Conservation (phyloP, 2,888 invertebrate species). For the Eupelmus urozonus region DNA sequence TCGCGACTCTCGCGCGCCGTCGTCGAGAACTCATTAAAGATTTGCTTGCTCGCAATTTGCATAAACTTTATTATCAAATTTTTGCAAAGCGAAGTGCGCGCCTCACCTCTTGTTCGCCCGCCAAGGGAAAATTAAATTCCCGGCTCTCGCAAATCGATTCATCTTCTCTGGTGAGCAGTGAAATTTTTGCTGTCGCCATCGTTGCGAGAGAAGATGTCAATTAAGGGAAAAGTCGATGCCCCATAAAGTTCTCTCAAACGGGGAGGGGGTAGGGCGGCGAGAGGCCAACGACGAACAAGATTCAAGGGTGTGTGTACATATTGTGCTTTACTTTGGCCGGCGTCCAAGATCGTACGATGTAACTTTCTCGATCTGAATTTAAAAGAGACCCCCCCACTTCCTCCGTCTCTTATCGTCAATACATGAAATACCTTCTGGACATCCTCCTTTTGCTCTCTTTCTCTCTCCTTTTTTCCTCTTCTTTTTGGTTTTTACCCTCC, state of each 20-base stretch:
- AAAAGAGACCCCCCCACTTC: conserved; percentile 45
- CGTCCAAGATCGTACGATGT: conserved; percentile 38
- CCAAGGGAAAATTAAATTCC: conserved; percentile 24
- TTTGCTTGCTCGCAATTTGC: not conserved
- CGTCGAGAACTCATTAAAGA: no score
- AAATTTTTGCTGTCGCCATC: conserved; percentile 28
- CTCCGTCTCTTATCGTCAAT: conserved; percentile 45
- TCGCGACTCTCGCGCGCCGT: no score
- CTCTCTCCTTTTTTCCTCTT: not conserved
- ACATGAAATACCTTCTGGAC: conserved; percentile 35
- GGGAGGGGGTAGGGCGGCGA: not conserved
- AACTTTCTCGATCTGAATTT: conserved; percentile 50
- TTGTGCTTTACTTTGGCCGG: conserved; percentile 49
- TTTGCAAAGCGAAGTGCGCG: not conserved
- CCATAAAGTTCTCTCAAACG: conserved; percentile 11
- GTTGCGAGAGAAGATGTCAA: conserved; percentile 29
- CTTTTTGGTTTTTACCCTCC: not conserved
- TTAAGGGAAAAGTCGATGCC: conserved; percentile 34
- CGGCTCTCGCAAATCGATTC: conserved; percentile 22
- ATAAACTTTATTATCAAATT: conserved; percentile 2
- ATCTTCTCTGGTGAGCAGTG: conserved; percentile 18
- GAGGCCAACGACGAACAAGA: conserved; percentile 12
- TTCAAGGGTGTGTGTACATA: conserved; percentile 46
- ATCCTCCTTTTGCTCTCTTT: not conserved
- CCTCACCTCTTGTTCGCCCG: no score